Conservation (phyloP, 2,113 vertebrate genomes). For the Dolichallabes microphthalmus region DNA sequence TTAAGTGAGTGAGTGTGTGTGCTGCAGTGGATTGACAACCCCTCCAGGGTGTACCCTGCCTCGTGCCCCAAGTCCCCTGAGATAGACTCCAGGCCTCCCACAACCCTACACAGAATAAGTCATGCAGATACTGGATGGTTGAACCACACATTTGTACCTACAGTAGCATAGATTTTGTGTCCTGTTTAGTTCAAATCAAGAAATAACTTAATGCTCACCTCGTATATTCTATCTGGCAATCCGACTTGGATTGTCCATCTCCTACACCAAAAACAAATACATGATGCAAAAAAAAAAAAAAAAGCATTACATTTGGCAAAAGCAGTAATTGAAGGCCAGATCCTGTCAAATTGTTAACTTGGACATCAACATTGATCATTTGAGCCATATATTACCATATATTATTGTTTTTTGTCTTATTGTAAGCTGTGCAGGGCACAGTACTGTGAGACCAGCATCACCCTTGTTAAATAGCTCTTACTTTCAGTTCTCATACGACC, state of each 20-base stretch:
- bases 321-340: conserved; percentile 27
- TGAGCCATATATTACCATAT: conserved; percentile 41
- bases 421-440: conserved; percentile 83
- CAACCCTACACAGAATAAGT: too few species aligned
- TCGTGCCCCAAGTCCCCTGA: too few species aligned
- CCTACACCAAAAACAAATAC: conserved; percentile 12
- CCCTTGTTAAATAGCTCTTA: conserved; percentile 39
- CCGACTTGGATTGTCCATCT: conserved; percentile 33
- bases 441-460: conserved; percentile 77
- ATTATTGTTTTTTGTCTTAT: conserved; percentile 36
- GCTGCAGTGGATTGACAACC: too few species aligned
- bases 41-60: too few species aligned
- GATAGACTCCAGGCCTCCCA: too few species aligned
- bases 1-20: too few species aligned
- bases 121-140: too few species aligned
- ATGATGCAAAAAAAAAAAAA: neutral
- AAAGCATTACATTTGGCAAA: conserved; percentile 9
- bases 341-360: conserved; percentile 33
- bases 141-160: too few species aligned
- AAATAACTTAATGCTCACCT: too few species aligned
- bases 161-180: too few species aligned
- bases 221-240: conserved; percentile 22
- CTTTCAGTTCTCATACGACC: conserved; percentile 16
- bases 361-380: conserved; percentile 15
- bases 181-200: too few species aligned